Evolutionary conservation across 2,113 vertebrate species (phyloP).

Genomic region (Serilophus lunatus): DNA sequence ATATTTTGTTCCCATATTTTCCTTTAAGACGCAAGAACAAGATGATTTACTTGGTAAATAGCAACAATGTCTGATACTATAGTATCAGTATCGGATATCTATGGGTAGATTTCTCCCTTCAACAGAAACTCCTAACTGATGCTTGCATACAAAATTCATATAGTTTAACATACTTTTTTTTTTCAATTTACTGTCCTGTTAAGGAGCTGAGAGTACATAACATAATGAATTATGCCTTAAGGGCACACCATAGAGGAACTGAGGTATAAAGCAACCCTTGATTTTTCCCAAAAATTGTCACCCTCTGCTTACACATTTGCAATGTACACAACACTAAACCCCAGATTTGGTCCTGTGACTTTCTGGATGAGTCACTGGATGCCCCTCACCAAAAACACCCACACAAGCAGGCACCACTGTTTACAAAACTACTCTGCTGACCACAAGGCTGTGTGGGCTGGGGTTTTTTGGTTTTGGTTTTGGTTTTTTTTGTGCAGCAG

Average conservation of each 20-base stretch:
- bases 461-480: too few relatives aligned
- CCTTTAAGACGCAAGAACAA: background rate
- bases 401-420: background rate
- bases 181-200: background rate
- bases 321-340: background rate
- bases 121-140: background rate
- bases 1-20: background rate
- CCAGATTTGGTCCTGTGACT: background rate
- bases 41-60: background rate
- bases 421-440: background rate
- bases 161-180: background rate
- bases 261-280: background rate
- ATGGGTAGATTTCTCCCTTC: background rate
- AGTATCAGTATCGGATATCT: too few relatives aligned
- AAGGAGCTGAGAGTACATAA: background rate
- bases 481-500: background rate
- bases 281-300: background rate
- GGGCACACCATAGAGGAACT: background rate
- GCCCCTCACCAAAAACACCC: background rate
- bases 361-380: background rate
- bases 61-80: background rate
- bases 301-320: background rate
- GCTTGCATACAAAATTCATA: background rate
- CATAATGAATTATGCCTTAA: background rate
- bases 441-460: background rate